phyloP scores from a whole-genome alignment of 1,140 invertebrate species.

The Drosophila kanapiae region DNA sequence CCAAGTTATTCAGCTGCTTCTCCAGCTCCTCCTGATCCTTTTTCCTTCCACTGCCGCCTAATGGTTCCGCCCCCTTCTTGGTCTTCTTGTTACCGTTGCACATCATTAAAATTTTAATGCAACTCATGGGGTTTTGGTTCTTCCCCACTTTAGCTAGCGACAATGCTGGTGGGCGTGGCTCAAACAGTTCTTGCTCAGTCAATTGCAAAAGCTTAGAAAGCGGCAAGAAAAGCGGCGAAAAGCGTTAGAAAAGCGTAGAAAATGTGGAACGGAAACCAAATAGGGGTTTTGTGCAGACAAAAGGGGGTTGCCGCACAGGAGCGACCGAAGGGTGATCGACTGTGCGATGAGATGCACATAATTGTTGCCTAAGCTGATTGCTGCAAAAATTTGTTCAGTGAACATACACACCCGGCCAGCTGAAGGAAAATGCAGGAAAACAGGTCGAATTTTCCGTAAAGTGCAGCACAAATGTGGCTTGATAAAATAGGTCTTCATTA shows the following conservation, averaged over 20 bases:
- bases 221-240: constrained; percentile 31
- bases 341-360: constrained; percentile 66
- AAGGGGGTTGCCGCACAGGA: neutral
- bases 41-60: neutral
- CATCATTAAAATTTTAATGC: constrained; percentile 80
- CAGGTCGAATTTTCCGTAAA: neutral
- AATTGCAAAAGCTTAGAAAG: constrained; percentile 67
- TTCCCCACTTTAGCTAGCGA: constrained; percentile 24
- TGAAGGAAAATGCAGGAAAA: neutral
- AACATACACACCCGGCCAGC: neutral
- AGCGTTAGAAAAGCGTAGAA: constrained; percentile 4
- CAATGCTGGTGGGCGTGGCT: constrained; percentile 67
- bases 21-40: constrained; percentile 4
- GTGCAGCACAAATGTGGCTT: neutral
- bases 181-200: constrained; percentile 58
- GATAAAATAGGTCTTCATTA: no score
- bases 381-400: constrained; percentile 22
- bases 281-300: constrained; percentile 20
- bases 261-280: constrained; percentile 44
- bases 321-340: constrained; percentile 45
- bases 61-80: neutral
- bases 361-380: constrained; percentile 54
- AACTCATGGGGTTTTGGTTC: constrained; percentile 24
- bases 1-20: constrained; percentile 13
- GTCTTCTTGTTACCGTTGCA: constrained; percentile 44